Evolutionary conservation across 2,888 invertebrate species (phyloP).

Genomic region (Cacoxenus indagator): DNA sequence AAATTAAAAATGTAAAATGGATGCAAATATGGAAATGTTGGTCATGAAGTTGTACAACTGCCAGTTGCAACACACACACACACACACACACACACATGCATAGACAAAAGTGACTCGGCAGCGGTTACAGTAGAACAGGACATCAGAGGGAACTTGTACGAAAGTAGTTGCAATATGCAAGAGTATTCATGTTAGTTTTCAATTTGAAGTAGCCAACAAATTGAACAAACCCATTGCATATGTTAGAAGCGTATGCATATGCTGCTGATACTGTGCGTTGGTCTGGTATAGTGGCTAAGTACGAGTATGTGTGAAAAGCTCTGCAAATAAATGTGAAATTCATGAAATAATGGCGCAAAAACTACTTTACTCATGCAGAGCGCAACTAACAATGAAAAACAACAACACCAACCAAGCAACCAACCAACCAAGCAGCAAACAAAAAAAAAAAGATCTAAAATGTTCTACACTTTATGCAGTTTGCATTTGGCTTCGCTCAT

Average conservation of each 20-base stretch:
- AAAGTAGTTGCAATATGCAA: conserved; percentile 7
- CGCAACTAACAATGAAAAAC: conserved; percentile 28
- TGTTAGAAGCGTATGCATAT: background rate
- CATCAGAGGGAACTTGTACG: background rate
- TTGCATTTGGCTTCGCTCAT: background rate
- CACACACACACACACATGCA: background rate
- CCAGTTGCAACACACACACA: conserved; percentile 17
- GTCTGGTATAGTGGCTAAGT: background rate
- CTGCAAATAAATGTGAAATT: conserved; percentile 58
- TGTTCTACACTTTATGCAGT: background rate
- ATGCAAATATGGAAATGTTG: conserved; percentile 6
- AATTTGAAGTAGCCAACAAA: conserved; percentile 5
- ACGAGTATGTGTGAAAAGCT: background rate
- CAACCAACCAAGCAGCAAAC: background rate
- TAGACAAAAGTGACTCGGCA: background rate
- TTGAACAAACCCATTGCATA: background rate
- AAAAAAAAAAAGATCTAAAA: background rate
- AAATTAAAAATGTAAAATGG: conserved; percentile 9
- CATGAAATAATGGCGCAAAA: conserved; percentile 57
- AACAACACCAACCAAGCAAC: conserved; percentile 4
- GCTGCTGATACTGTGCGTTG: background rate
- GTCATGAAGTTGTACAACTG: background rate
- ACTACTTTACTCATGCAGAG: conserved; percentile 35
- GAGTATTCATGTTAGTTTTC: conserved; percentile 13
- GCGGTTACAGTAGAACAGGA: conserved; percentile 30